Conservation (phyloP, 2,797 vertebrate genomes). For the Microctenopoma lineatum region DNA sequence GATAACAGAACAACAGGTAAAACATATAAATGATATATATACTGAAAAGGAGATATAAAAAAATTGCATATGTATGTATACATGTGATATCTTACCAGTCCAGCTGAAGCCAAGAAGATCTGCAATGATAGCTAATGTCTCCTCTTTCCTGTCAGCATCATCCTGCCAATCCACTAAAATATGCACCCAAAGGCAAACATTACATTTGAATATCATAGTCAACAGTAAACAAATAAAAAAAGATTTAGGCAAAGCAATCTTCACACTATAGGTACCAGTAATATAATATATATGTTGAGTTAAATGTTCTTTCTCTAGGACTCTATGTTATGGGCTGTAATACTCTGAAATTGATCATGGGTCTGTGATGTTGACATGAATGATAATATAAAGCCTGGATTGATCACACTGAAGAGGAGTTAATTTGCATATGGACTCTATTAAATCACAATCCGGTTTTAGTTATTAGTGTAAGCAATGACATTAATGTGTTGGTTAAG, state of each 20-base stretch:
- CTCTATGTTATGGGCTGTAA: conserved; percentile 57
- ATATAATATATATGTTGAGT: conserved; percentile 12
- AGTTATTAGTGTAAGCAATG: conserved; percentile 39
- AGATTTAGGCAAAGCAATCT: neutral
- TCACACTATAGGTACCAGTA: conserved; percentile 15
- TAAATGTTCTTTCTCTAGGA: conserved; percentile 19
- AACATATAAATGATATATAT: neutral
- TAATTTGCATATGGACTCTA: conserved; percentile 29
- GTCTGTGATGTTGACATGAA: conserved; percentile 57
- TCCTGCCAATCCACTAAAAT: conserved; percentile 90
- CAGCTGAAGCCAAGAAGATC: conserved; percentile 99
- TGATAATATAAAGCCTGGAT: conserved; percentile 50
- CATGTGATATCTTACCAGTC: conserved; percentile 87
- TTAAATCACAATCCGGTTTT: conserved; percentile 37
- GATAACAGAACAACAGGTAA: conserved; percentile 19
- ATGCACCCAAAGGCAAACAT: conserved; percentile 60
- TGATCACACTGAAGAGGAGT: conserved; percentile 12
- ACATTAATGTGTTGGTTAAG: conserved; percentile 33
- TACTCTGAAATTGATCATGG: conserved; percentile 50
- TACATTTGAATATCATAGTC: conserved; percentile 11
- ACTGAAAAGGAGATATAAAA: neutral
- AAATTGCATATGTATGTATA: neutral
- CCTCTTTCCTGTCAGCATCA: conserved; percentile 92
- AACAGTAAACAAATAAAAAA: conserved; percentile 4
- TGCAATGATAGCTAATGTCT: conserved; percentile 93